Evolutionary conservation across 2,888 invertebrate genomes (phyloP), one percentile per base, ranked within the genome.

Genomic region (Cetonia aurata): DNA sequence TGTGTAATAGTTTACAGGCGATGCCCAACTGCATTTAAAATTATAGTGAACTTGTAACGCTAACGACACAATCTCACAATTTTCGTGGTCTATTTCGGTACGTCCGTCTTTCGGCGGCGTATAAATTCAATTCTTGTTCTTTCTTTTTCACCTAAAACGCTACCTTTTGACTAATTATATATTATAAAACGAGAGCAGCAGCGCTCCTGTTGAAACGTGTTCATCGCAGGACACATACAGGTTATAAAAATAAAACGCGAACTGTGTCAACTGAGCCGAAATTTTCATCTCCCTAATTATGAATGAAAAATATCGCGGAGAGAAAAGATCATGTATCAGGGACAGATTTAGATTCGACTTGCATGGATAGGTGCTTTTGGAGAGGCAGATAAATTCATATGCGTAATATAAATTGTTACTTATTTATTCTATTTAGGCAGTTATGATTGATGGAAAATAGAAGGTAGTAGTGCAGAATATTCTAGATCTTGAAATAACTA

Each of bases 171-270:
- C 68, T 57, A 65, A 70, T 70, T 65, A 70, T 65, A 70, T 60
- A 42, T 57, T 52, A 71, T 48, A 67, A 67, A 71, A 71, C 44
- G 71, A 53, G 71, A 71, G 59, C 65, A 67, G 44, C 46, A 52
- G 31, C 56, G 56, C 15, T 66, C 42, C 53, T 67, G 67, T 48
- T 67, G 52, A 67, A 70, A 69, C 62, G 41, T 50, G 41, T 33
- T 37, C 37, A 10, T 65, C 53, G 13, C 17, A 66, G 17, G 42
- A 52, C 50, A 65, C 50, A 31, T 15, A 65, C 37, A 59, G 37
- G 10, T 62, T 52, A 71, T 68, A 68, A 71, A 71, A 71, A 71
- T 71, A 71, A 67, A 52, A 59, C 46, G 31, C 55, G 44, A 71
- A 68, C 71, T 71, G 68, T 71, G 71, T 71, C 71, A 71, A 68